phyloP scores from a whole-genome alignment of 2,888 invertebrate species.

The Lacanobia wlatinum region DNA sequence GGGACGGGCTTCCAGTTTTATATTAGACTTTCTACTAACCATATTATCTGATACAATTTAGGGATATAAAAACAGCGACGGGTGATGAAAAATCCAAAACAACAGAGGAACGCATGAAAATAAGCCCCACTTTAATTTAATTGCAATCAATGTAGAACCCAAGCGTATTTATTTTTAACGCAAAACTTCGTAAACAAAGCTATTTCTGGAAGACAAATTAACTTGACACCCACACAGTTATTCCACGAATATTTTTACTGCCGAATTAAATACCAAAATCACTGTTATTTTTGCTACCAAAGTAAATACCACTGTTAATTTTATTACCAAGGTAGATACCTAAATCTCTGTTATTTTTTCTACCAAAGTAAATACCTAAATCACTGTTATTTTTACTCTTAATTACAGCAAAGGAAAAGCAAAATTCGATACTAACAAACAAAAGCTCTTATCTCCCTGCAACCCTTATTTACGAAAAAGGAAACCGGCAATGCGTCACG shows the following conservation, averaged over 20 bases:
- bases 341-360: conserved; percentile 27
- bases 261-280: not conserved
- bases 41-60: too few species aligned
- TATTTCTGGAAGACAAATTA: not conserved
- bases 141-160: conserved; percentile 5
- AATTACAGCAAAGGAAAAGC: conserved; percentile 51
- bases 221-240: not conserved
- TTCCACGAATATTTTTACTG: not conserved
- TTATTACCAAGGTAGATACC: not conserved
- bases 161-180: not conserved
- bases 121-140: not conserved
- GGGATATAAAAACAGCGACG: too few species aligned
- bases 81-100: too few species aligned
- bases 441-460: conserved; percentile 67
- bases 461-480: conserved; percentile 76
- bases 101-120: too few species aligned
- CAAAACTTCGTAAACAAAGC: not conserved
- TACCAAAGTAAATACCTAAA: conserved; percentile 51
- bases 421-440: conserved; percentile 57
- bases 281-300: conserved; percentile 14
- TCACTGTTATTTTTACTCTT: conserved; percentile 33
- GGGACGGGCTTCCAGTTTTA: too few species aligned
- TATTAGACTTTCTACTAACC: too few species aligned
- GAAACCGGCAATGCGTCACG: conserved; percentile 79
- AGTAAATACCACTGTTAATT: conserved; percentile 12